Evolutionary conservation across 2,113 vertebrate genomes (phyloP), one percentile per base, ranked within the genome.

Genomic region (Brachyhypopomus occidentalis): DNA sequence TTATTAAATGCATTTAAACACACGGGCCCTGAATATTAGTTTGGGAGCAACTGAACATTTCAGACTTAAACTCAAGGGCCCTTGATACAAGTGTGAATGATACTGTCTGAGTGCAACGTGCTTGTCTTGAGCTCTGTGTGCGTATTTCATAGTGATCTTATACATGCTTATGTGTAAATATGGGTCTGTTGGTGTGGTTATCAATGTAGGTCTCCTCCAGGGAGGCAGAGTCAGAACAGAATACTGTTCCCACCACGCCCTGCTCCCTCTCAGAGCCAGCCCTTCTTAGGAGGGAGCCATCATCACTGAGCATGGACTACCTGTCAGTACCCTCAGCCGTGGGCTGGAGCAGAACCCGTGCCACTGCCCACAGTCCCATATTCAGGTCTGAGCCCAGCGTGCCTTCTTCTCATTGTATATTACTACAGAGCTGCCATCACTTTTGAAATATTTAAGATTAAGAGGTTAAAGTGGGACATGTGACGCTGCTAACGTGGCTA

Each of bases 261-360:
- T 91, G 89, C 84, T 84, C 85, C 0, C 81, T 86, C 52, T 69
- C 88, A 67, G 95, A 96, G 84, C 89, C 90, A 62, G 91, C 85
- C 67, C 89, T 87, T 72, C 30, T 79, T 85, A 89, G 92, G 83
- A 90, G 90, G 86, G 92, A 94, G 41, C 85, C 86, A 5, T 84
- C 89, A 2, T 60, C 90, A 0, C 70, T 91, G 90, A 92, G 95
- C 77, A 97, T 97, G 96, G 95, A 97, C 90, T 97, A 97, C 87
- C 91, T 97, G 84, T 95, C 95, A 4, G 96, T 97, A n/a, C 96
- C 96, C 2, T 94, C 95, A 17, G 93, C 96, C 3, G 86, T 97
- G 63, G 93, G 93, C 74, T 97, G 96, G 96, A 95, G 95, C n/a
- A 91, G 96, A 87, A 94, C 94, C 55, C 91, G 96, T 48, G 93